Evolutionary conservation across 2,113 vertebrate species (phyloP).

Genomic region (Plectropomus leopardus): DNA sequence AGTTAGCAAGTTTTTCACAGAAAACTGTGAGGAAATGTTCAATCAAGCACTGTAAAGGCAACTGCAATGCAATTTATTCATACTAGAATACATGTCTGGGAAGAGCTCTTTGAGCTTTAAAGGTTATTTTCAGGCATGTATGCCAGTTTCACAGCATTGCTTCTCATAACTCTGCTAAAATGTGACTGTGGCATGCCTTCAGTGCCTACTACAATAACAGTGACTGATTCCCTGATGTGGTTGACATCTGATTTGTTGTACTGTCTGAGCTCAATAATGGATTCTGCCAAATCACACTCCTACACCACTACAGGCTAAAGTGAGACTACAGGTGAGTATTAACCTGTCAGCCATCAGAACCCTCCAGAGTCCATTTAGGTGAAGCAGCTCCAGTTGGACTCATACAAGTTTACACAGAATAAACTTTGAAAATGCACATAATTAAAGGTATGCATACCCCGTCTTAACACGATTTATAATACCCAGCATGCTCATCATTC

Average conservation of each 20-base stretch:
- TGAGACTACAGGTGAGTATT: not conserved
- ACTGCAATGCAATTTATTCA: not conserved
- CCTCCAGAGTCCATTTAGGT: not conserved
- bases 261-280: constrained; percentile 21
- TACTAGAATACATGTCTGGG: not conserved
- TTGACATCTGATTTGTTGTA: not conserved
- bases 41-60: not conserved
- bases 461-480: not conserved
- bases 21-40: not conserved
- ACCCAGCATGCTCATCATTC: constrained; percentile 12
- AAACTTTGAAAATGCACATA: not conserved
- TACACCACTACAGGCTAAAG: not conserved
- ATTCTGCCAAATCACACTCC: not conserved
- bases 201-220: not conserved
- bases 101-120: not conserved
- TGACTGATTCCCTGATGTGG: not conserved
- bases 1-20: not conserved
- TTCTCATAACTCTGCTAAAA: not conserved
- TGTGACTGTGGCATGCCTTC: not conserved
- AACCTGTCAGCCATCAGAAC: not conserved
- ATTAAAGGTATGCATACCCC: not conserved
- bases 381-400: not conserved
- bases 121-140: constrained; percentile 3
- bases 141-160: not conserved
- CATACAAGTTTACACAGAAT: not conserved